Evolutionary conservation across 1,140 invertebrate species (phyloP).

Genomic region (Helicoverpa armigera): DNA sequence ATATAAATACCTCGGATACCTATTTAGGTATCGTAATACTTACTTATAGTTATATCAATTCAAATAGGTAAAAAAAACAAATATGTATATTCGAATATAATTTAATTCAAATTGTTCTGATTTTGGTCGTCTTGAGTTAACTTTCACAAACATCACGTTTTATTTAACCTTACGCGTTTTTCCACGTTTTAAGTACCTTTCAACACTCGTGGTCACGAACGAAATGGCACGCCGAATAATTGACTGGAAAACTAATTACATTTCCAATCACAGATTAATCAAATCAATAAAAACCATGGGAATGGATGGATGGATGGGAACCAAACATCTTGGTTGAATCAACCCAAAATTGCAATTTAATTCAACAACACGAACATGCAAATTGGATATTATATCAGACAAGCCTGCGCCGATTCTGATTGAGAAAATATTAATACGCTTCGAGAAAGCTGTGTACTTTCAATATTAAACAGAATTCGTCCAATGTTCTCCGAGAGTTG

Average conservation of each 20-base stretch:
- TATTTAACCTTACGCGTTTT: neutral
- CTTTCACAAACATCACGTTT: neutral
- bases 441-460: slow-evolving; percentile 23
- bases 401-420: slow-evolving; percentile 16
- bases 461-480: slow-evolving; percentile 36
- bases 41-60: no score
- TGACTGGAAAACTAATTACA: neutral
- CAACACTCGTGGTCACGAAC: neutral
- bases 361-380: slow-evolving; percentile 40
- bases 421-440: slow-evolving; percentile 16
- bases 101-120: no score
- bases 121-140: no score
- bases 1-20: no score
- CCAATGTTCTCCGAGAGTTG: slow-evolving; percentile 19
- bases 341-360: neutral
- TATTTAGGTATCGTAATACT: no score
- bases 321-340: neutral
- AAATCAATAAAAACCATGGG: neutral
- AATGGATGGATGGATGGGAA: neutral
- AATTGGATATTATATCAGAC: slow-evolving; percentile 20
- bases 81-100: no score
- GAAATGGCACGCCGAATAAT: slow-evolving; percentile 6
- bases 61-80: no score
- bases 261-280: neutral
- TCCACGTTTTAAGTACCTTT: neutral